Evolutionary conservation across 1,140 invertebrate genomes (phyloP), one percentile per base, ranked within the genome.

Genomic region (Ectropis grisescens): DNA sequence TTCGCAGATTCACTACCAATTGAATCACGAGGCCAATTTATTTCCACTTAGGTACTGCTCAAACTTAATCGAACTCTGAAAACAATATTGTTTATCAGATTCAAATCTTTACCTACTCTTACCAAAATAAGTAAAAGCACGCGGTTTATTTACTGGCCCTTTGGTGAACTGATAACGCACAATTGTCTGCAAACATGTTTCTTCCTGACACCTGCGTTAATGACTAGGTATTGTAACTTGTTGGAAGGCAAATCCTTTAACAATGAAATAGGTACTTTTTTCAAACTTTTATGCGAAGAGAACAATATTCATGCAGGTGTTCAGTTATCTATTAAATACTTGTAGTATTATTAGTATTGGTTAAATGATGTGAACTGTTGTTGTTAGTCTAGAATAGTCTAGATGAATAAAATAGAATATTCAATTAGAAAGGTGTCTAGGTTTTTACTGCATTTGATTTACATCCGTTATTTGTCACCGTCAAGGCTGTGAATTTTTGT

Each of bases 81-180:
- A n/a, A n/a, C n/a, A n/a, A n/a, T n/a, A n/a, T n/a, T n/a, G n/a
- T n/a, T n/a, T n/a, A n/a, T n/a, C n/a, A n/a, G n/a, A n/a, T n/a
- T n/a, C n/a, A n/a, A n/a, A n/a, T n/a, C n/a, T n/a, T n/a, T n/a
- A n/a, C n/a, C n/a, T n/a, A n/a, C n/a, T n/a, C n/a, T n/a, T n/a
- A n/a, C n/a, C 33, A 37, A 38, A 5, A 29, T 32, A 19, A 19
- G 8, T 19, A 19, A 19, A 4, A 19, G 16, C 24, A 10, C 10
- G 4, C 24, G n/a, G 10, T 11, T 5, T 37, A 2, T 32, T 28
- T 72, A 71, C 62, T 62, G 67, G 60, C 41, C n/a, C n/a, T n/a
- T n/a, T n/a, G n/a, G n/a, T n/a, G 47, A 25, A 35, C 47, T 51
- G 52, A 58, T 66, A 68, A 70, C 26, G 30, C 12, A 31, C 49